Percentiles rank a stretch among this genome's conserved stretches.
Conservation (phyloP, 2,113 vertebrate species). For the Pongo pygmaeus region DNA sequence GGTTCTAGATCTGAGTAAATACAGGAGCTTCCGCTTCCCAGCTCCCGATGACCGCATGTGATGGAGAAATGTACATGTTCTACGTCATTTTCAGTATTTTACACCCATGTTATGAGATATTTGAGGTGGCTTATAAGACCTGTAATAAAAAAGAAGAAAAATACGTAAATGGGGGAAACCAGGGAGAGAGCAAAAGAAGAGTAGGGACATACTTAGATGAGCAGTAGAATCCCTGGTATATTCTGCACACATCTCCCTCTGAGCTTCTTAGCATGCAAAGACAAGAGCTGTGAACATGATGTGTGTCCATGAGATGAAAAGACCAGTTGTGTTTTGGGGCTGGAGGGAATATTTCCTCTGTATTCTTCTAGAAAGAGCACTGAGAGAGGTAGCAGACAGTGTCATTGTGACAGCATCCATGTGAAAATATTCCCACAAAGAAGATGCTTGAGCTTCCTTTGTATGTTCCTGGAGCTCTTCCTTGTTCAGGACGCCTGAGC, state of each 20-base stretch:
- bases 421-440: not conserved
- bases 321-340: not conserved
- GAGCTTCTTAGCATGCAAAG: not conserved
- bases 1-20: constrained; percentile 63
- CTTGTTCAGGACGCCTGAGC: not conserved
- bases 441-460: not conserved
- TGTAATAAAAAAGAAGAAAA: not conserved
- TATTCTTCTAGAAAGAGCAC: not conserved
- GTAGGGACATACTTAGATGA: not conserved
- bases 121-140: not conserved
- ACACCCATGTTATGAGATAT: not conserved
- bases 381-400: not conserved
- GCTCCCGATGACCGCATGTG: constrained; percentile 54
- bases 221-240: not conserved
- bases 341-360: not conserved
- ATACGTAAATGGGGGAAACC: not conserved
- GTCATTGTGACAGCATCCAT: not conserved
- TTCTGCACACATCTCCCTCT: fast-evolving
- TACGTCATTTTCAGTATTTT: not conserved
- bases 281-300: not conserved
- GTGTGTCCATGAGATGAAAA: not conserved
- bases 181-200: not conserved
- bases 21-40: constrained; percentile 20
- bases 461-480: not conserved
- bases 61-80: not conserved